These are phyloP conservation scores for Dendrocincla tyrannina DNA, from an alignment of 2,797 vertebrate species.

Conservation along the genomic window DNA sequence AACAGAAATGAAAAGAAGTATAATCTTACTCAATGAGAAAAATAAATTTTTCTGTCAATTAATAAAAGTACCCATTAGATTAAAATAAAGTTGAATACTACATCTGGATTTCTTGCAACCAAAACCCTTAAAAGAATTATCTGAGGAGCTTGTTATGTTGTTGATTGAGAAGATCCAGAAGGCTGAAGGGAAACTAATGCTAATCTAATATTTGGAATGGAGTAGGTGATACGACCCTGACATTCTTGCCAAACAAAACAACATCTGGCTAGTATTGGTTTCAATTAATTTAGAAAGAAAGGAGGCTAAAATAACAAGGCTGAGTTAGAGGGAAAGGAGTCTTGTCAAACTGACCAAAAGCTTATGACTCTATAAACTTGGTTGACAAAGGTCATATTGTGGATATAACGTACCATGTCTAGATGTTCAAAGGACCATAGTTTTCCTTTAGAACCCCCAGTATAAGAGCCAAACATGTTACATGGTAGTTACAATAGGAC, in stretches of 20 bases:
- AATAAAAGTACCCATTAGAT: background rate
- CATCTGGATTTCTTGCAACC: background rate
- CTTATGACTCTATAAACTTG: background rate
- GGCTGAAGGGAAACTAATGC: background rate
- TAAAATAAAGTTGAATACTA: background rate
- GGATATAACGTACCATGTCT: background rate
- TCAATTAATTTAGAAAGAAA: constrained; percentile 26
- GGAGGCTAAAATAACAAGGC: constrained; percentile 51
- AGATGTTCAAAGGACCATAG: background rate
- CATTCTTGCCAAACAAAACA: constrained; percentile 3
- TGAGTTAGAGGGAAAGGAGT: background rate
- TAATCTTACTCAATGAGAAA: background rate
- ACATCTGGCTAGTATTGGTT: background rate
- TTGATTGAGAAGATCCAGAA: constrained; percentile 8
- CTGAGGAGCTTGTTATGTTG: background rate
- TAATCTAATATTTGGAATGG: background rate
- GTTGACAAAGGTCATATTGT: background rate
- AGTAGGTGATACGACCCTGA: background rate
- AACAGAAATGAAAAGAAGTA: background rate
- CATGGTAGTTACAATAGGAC: background rate
- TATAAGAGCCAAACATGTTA: background rate
- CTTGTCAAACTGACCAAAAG: constrained; percentile 7
- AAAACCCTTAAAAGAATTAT: background rate
- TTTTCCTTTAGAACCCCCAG: background rate
- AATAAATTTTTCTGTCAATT: background rate